These are phyloP conservation scores for Heptranchias perlo DNA, from an alignment of 2,113 vertebrate genomes.

Conservation along the genomic window DNA sequence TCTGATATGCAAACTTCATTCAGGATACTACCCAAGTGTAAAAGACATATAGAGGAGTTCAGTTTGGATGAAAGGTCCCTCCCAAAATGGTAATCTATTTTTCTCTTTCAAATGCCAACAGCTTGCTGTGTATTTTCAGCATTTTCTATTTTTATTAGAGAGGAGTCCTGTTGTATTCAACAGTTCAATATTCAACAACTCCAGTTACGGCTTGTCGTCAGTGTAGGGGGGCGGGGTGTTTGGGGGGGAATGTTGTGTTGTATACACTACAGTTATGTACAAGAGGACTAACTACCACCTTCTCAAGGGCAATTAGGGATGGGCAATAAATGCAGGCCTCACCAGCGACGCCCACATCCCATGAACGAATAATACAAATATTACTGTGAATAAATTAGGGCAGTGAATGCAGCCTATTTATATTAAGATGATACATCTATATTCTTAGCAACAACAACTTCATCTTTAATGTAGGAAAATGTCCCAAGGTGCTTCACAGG, in stretches of 20 bases:
- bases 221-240: background rate
- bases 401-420: background rate
- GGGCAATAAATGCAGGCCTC: too few species aligned
- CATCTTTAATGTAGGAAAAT: background rate
- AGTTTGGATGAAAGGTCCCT: background rate
- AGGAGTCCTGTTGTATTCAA: background rate
- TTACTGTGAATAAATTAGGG: background rate
- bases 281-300: background rate
- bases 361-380: too few species aligned
- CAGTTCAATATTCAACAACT: background rate
- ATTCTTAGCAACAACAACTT: background rate
- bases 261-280: background rate
- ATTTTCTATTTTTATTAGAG: background rate
- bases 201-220: background rate
- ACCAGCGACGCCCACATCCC: too few species aligned
- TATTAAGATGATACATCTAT: background rate
- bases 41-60: too few species aligned
- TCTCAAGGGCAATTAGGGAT: too few species aligned
- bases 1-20: background rate
- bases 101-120: background rate
- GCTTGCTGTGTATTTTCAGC: background rate
- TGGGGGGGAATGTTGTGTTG: background rate
- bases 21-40: background rate
- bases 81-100: background rate
- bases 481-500: background rate